Conservation (phyloP, 2,797 vertebrate genomes). For the Lepilemur septentrionalis region DNA sequence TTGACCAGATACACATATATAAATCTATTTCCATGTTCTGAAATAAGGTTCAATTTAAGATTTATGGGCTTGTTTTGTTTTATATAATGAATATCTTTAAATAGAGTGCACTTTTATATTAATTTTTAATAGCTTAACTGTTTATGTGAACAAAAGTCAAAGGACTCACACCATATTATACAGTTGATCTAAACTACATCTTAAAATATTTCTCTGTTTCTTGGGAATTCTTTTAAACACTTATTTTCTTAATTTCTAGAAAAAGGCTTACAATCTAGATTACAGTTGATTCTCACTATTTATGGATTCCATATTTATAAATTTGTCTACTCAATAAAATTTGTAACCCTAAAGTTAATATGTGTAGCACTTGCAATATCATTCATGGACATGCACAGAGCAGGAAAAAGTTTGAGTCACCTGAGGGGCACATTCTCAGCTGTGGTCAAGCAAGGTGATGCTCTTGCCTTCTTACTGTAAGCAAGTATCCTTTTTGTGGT, state of each 20-base stretch:
- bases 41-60: conserved; percentile 19
- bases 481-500: neutral
- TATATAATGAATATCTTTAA: conserved; percentile 9
- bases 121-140: conserved; percentile 41
- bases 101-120: neutral
- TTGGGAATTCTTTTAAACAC: conserved; percentile 4
- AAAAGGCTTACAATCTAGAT: neutral
- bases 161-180: neutral
- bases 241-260: conserved; percentile 13
- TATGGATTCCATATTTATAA: neutral
- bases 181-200: neutral
- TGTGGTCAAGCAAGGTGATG: neutral
- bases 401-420: neutral
- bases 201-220: neutral
- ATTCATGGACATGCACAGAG: neutral
- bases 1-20: neutral
- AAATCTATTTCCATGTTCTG: neutral
- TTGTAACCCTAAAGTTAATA: neutral
- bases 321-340: neutral
- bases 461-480: neutral
- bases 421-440: neutral
- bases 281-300: neutral
- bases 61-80: neutral
- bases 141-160: conserved; percentile 46
- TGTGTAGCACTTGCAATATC: neutral